Evolutionary conservation across 2,113 vertebrate species (phyloP), one percentile per base, ranked within the genome.

Genomic region (Diadophis punctatus): DNA sequence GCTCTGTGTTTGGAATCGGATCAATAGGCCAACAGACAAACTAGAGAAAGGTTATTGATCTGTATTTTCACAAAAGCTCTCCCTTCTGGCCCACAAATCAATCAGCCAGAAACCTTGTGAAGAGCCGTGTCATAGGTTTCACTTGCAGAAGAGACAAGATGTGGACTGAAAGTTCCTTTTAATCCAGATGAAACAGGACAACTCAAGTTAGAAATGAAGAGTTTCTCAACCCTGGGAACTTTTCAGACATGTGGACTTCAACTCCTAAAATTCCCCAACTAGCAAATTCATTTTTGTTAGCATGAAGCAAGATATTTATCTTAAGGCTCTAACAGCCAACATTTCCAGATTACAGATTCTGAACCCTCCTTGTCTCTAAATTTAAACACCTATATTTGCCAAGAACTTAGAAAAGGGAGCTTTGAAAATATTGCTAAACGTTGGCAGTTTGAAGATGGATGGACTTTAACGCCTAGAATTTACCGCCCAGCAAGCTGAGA

Each of bases 1-100:
- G 95, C 88, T 93, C 92, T 88, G 93, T 92, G 94, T 93, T 30
- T 20, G 80, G 94, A 95, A 30, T 90, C 51, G 80, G 95, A 93
- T 97, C 94, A 3, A 97, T 97, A 96, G 95, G 94, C 95, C 92
- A 94, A 94, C 91, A 89, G 93, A 95, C 96, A 95, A 51, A 96
- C 96, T 96, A 90, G 55, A 43, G 92, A 94, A 86, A 48, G 84
- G 93, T 90, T 88, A 94, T 95, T 94, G 93, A 91, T 95, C 93
- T 91, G 91, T 90, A 94, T 95, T 95, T 96, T 94, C 22, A 94
- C 95, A 93, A 94, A 96, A 94, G 91, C 95, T 94, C 92, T 96
- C 92, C 93, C 93, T 95, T 86, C 93, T 86, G 87, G 91, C 86
- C 90, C 90, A 94, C 49, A 68, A 91, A 91, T 92, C 91, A 95